phyloP scores from a whole-genome alignment of 2,113 vertebrate genomes.

The Procavia capensis region DNA sequence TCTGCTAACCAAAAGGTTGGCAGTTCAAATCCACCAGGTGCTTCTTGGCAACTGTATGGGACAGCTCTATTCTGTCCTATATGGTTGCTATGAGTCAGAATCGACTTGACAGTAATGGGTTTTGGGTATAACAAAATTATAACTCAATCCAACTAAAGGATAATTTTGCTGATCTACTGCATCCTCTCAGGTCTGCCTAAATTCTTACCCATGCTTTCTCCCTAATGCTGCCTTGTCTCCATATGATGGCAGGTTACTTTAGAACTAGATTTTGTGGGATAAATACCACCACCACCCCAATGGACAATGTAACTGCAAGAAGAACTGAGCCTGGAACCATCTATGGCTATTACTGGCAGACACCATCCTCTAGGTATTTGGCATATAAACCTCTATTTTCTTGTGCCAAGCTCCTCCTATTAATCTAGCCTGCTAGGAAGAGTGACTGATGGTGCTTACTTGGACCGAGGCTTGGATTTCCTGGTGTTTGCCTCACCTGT shows the following conservation, averaged over 20 bases:
- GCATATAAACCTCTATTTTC: too few relatives aligned
- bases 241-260: rapidly evolving
- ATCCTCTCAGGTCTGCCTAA: rapidly evolving
- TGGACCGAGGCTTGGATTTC: neutral
- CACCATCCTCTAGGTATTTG: rapidly evolving
- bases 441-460: rapidly evolving
- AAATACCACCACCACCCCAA: neutral
- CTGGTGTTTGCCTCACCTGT: rapidly evolving
- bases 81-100: too few relatives aligned
- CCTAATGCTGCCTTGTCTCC: neutral
- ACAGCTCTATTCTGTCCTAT: too few relatives aligned
- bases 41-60: too few relatives aligned
- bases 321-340: too few relatives aligned
- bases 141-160: rapidly evolving
- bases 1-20: too few relatives aligned
- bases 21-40: too few relatives aligned
- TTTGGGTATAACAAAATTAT: too few relatives aligned
- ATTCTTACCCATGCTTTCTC: rapidly evolving
- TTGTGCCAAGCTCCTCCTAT: rapidly evolving
- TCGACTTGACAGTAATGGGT: too few relatives aligned
- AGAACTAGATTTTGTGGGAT: neutral
- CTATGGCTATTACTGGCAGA: rapidly evolving
- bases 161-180: rapidly evolving
- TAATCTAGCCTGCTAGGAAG: rapidly evolving
- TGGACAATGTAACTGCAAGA: rapidly evolving